Percentiles rank a stretch among this genome's conserved stretches.
phyloP scores from a whole-genome alignment of 2,797 vertebrate genomes.

The Etheostoma perlongum region DNA sequence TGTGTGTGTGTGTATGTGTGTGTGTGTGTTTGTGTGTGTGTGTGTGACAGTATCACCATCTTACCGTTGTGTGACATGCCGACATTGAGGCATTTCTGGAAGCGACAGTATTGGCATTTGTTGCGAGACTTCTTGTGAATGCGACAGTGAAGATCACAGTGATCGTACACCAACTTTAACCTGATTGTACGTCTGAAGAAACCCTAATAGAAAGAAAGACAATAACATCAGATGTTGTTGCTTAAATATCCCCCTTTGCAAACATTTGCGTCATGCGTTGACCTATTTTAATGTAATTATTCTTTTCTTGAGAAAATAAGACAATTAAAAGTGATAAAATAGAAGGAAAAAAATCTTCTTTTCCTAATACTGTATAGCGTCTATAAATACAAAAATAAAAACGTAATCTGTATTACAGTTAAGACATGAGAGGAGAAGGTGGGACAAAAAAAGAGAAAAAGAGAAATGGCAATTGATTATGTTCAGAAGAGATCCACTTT shows the following conservation, averaged over 20 bases:
- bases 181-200: conserved; percentile 98
- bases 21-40: too few relatives aligned
- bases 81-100: conserved; percentile 97
- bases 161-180: conserved; percentile 96
- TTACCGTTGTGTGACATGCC: conserved; percentile 99
- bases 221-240: background rate
- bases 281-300: background rate
- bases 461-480: background rate
- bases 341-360: background rate
- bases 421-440: background rate
- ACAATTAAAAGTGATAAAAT: background rate
- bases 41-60: conserved; percentile 34
- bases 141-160: conserved; percentile 96
- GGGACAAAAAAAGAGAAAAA: background rate
- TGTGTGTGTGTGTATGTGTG: too few relatives aligned
- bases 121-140: conserved; percentile 99
- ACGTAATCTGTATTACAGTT: background rate
- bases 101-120: conserved; percentile 99
- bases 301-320: background rate
- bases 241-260: background rate
- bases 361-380: background rate
- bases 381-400: background rate
- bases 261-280: background rate
- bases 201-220: conserved; percentile 81
- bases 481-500: background rate